Conservation (phyloP, 1,140 invertebrate genomes). For the Diachasma alloeum region DNA sequence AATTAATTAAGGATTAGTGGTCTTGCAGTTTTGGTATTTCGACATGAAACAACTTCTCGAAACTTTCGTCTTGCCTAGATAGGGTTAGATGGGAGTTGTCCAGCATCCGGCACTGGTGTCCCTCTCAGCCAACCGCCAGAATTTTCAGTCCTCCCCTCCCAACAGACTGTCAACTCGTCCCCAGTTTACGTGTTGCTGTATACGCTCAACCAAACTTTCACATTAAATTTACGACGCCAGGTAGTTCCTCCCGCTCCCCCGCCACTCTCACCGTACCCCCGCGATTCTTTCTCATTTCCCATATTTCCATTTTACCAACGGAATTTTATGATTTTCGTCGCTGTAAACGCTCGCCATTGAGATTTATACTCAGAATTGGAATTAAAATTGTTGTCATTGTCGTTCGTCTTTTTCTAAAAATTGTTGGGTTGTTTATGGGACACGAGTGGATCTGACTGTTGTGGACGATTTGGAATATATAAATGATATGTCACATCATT, state of each 20-base stretch:
- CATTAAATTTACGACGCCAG: slow-evolving; percentile 53
- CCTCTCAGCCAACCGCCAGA: background rate
- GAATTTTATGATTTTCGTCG: slow-evolving; percentile 50
- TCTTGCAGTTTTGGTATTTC: too few species aligned
- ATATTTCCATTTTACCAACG: slow-evolving; percentile 8
- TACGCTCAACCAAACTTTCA: slow-evolving; percentile 40
- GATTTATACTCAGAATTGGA: slow-evolving; percentile 49
- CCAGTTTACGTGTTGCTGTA: slow-evolving; percentile 7
- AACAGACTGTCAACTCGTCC: slow-evolving; percentile 14
- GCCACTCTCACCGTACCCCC: background rate
- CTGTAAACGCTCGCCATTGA: slow-evolving; percentile 39
- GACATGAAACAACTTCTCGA: too few species aligned
- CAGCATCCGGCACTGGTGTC: background rate
- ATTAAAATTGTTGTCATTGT: slow-evolving; percentile 45
- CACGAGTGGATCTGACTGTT: background rate
- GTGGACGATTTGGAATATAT: background rate
- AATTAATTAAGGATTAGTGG: too few species aligned
- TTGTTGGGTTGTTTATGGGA: background rate
- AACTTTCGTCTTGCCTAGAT: background rate
- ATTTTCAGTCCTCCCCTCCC: slow-evolving; percentile 25
- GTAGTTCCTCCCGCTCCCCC: background rate
- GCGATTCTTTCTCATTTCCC: slow-evolving; percentile 3
- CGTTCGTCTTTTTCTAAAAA: slow-evolving; percentile 1
- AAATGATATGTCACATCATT: background rate
- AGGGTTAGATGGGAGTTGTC: background rate